Base-by-base conservation (phyloP, 2,888 invertebrate genomes). In the Drosophila kokeensis region DNA sequence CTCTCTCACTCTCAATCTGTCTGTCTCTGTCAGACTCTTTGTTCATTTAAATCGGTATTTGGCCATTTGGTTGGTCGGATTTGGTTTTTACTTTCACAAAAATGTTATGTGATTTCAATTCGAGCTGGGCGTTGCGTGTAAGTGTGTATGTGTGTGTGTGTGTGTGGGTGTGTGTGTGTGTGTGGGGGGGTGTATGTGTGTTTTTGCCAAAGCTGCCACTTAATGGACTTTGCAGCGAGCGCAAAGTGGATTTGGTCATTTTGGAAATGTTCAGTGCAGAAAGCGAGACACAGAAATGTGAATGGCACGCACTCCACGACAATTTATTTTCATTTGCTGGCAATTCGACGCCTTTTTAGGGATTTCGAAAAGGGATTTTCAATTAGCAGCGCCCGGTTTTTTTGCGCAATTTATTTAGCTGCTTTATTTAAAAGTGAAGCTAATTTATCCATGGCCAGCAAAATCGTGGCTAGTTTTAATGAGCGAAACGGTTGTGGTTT, bases 171-270 rank as follows among this genome's bases (percentile, higher is more conserved):
- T 21, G 29, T 29, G 4, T 5, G 30, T 30, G 21, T 42, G 2
- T 2, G 29, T 21, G 59, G n/a, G n/a, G n/a, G n/a, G n/a, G n/a
- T n/a, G n/a, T n/a, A n/a, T 40, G n/a, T 24, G n/a, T 36, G 53
- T 54, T 57, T 42, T 29, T n/a, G n/a, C 42, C 67, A 69, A 74
- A 60, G 69, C 69, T 69, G 71, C 54, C 77, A 81, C 80, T 74
- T 84, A 84, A 86, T 85, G 85, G 87, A 76, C 82, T 81, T 72
- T 58, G 42, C 62, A 68, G 70, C 62, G 58, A 72, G 79, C 73
- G 79, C 83, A 85, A 87, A 87, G 87, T 87, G 86, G 87, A 79
- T 87, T 87, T 85, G 80, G 73, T 73, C 85, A 83, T 83, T 83
- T 82, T 58, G 38, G 60, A 76, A 78, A 72, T 69, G 61, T 50